Percentiles rank a stretch among this genome's conserved stretches.
These are phyloP conservation scores for Thalassoma bifasciatum DNA, from an alignment of 2,113 vertebrate genomes.

Conservation along the genomic window DNA sequence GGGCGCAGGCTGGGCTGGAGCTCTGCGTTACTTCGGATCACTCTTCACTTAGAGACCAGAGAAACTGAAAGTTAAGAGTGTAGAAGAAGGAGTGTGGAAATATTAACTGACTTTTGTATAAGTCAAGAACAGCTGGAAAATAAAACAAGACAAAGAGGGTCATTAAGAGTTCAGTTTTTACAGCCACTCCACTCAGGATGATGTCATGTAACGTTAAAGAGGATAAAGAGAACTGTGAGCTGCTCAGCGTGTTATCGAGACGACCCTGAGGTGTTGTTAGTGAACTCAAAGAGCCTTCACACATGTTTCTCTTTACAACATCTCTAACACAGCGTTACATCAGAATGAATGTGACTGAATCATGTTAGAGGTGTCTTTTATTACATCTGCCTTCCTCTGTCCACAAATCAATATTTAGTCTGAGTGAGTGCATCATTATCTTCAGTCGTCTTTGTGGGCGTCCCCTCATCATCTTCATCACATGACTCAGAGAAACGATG, in stretches of 20 bases:
- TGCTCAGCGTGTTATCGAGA: constrained; percentile 8
- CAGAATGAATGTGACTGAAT: neutral
- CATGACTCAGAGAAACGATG: neutral
- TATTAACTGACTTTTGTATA: neutral
- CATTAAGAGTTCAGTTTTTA: neutral
- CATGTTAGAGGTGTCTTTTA: neutral
- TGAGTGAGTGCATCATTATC: neutral
- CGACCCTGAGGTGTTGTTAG: neutral
- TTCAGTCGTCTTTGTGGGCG: neutral
- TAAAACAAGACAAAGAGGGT: neutral
- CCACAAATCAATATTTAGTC: neutral
- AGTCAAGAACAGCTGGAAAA: neutral
- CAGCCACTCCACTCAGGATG: neutral
- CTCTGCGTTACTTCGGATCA: constrained; percentile 26
- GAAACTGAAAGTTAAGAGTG: neutral
- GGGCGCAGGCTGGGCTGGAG: constrained; percentile 36
- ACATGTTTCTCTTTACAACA: neutral
- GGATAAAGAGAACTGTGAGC: neutral
- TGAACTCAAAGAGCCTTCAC: constrained; percentile 18
- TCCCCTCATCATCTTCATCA: no score
- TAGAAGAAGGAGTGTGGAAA: neutral
- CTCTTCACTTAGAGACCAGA: constrained; percentile 7
- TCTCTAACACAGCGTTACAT: no score
- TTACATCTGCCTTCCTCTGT: neutral
- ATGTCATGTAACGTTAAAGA: neutral